Evolutionary conservation across 1,140 invertebrate genomes (phyloP).

Genomic region (Solenopsis invicta): DNA sequence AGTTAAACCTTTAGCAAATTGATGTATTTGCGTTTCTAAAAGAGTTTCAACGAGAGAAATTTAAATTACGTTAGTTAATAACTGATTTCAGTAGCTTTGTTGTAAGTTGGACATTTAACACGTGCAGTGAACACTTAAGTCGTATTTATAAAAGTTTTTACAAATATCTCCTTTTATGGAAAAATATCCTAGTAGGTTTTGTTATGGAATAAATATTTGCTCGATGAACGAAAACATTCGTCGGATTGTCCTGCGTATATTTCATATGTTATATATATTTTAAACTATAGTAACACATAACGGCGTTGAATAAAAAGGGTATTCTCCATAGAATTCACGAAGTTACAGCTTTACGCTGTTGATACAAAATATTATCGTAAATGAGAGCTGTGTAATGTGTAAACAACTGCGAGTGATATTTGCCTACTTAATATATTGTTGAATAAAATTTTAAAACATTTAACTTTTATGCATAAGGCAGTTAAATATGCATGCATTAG

Average conservation of each 20-base stretch:
- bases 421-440: neutral
- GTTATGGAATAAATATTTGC: conserved; percentile 20
- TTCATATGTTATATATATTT: neutral
- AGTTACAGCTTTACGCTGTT: neutral
- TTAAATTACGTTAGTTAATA: neutral
- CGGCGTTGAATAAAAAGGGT: neutral
- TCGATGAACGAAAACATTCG: conserved; percentile 20
- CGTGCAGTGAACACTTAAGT: neutral
- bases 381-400: neutral
- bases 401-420: neutral
- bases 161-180: neutral
- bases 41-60: neutral
- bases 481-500: too few species aligned
- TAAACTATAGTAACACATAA: neutral
- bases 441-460: neutral
- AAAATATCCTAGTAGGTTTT: neutral
- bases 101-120: neutral
- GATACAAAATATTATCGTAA: neutral
- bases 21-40: neutral
- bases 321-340: neutral
- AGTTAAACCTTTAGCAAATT: neutral
- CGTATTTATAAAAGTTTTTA: neutral
- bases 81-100: neutral
- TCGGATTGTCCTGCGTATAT: neutral
- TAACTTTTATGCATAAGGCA: neutral